Evolutionary conservation across 2,797 vertebrate genomes (phyloP).

Genomic region (Helicolenus hilgendorfi): DNA sequence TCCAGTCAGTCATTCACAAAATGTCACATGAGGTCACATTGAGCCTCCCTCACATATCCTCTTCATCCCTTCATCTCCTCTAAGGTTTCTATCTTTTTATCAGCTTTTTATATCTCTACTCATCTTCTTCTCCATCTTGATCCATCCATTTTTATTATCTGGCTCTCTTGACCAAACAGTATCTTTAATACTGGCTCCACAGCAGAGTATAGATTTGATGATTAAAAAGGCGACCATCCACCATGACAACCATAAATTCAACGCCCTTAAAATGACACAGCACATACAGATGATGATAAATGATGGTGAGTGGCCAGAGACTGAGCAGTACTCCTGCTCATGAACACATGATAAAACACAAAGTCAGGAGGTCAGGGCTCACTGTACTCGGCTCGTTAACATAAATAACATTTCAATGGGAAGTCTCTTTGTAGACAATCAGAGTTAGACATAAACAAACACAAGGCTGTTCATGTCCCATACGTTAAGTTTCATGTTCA

Average conservation of each 20-base stretch:
- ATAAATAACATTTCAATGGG: background rate
- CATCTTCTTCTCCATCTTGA: background rate
- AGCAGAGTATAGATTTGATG: slow-evolving; percentile 32
- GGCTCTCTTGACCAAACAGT: background rate
- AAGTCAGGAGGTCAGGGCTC: slow-evolving; percentile 18
- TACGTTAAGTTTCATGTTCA: too few species aligned
- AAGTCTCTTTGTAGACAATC: background rate
- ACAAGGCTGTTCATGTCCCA: too few species aligned
- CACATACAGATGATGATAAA: slow-evolving; percentile 45
- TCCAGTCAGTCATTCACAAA: background rate
- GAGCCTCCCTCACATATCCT: background rate
- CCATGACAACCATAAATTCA: slow-evolving; percentile 14
- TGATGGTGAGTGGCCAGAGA: background rate
- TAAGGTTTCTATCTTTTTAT: background rate
- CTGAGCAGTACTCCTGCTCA: background rate
- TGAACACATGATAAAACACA: slow-evolving; percentile 15
- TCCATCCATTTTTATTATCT: background rate
- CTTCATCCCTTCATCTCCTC: background rate
- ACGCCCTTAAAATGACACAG: slow-evolving; percentile 9
- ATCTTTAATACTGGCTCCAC: slow-evolving; percentile 31
- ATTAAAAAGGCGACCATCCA: slow-evolving; percentile 43
- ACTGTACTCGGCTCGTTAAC: background rate
- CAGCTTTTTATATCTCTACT: background rate
- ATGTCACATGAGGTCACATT: background rate
- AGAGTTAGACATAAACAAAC: background rate